A percentile compares a stretch with the other conserved stretches of the same genome.
phyloP scores from a whole-genome alignment of 1,140 invertebrate species.

The Vanessa atalanta region DNA sequence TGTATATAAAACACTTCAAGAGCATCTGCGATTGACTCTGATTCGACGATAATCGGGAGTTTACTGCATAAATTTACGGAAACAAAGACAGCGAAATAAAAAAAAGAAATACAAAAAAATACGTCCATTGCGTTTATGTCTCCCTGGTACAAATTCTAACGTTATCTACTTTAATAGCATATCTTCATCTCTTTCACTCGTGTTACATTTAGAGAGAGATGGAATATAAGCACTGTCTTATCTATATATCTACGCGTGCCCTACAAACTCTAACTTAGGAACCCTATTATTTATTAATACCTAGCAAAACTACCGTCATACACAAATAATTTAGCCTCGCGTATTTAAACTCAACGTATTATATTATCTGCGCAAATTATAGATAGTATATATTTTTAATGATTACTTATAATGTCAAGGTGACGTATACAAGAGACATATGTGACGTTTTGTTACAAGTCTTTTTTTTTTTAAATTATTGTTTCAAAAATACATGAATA shows the following conservation, averaged over 20 bases:
- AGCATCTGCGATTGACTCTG: too few species aligned
- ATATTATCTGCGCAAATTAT: constrained; percentile 7
- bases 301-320: constrained; percentile 37
- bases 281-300: constrained; percentile 33
- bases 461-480: not conserved
- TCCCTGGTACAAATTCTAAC: too few species aligned
- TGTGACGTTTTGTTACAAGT: too few species aligned
- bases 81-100: too few species aligned
- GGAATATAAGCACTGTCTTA: not conserved
- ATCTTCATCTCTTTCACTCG: not conserved
- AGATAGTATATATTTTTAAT: not conserved
- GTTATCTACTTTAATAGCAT: too few species aligned
- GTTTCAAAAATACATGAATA: constrained; percentile 29
- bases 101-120: too few species aligned
- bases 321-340: constrained; percentile 28
- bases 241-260: not conserved
- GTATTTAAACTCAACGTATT: not conserved
- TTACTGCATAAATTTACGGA: too few species aligned
- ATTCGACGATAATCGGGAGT: too few species aligned
- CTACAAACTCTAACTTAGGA: constrained; percentile 31
- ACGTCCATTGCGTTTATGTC: too few species aligned
- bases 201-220: not conserved
- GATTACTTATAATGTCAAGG: not conserved
- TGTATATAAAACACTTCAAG: too few species aligned
- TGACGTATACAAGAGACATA: not conserved